Conservation (phyloP, 2,113 vertebrate genomes). For the Chauna torquata region DNA sequence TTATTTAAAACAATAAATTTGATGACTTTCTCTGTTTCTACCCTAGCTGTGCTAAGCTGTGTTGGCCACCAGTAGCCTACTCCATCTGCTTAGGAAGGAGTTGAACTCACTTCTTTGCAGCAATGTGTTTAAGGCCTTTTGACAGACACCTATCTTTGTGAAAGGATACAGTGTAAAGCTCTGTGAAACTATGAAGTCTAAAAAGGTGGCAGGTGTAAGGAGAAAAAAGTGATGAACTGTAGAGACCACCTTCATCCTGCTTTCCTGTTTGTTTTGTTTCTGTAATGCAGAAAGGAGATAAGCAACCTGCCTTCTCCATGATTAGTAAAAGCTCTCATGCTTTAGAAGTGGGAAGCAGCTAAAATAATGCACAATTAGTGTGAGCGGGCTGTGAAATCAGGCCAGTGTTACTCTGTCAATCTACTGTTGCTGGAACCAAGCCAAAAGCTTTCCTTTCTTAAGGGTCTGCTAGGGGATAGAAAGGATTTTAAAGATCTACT, state of each 20-base stretch:
- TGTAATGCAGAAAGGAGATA: background rate
- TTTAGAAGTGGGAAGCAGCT: background rate
- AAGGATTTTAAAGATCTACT: conserved; percentile 7
- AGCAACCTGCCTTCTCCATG: background rate
- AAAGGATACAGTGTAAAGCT: background rate
- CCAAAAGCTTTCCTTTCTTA: background rate
- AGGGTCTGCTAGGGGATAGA: background rate
- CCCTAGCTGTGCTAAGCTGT: background rate
- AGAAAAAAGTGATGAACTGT: background rate
- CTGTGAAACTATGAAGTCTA: background rate
- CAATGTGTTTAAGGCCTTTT: background rate
- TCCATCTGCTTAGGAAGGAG: background rate
- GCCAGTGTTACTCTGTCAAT: background rate
- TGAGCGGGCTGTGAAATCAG: background rate
- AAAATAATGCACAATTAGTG: background rate
- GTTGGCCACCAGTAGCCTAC: background rate
- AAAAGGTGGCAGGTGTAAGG: background rate
- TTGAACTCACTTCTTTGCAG: background rate
- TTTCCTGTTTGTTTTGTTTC: background rate
- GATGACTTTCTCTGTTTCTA: background rate
- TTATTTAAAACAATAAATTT: background rate
- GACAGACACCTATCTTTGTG: background rate
- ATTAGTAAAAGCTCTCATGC: background rate
- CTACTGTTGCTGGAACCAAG: background rate
- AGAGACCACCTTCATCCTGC: background rate